Conservation (phyloP, 2,888 invertebrate species). For the Camptogramma bilineatum region DNA sequence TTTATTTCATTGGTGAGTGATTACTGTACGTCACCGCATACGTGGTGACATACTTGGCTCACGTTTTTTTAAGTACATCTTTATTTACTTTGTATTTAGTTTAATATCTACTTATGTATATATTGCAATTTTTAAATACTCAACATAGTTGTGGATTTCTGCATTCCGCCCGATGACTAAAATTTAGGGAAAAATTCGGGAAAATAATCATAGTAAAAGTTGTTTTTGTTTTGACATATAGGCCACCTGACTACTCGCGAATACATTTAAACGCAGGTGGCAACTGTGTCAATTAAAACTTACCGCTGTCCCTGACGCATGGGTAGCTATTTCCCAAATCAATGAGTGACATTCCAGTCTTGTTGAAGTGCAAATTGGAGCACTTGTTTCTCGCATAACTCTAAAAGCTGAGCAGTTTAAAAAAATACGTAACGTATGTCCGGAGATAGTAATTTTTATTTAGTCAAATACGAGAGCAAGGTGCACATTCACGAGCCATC, state of each 20-base stretch:
- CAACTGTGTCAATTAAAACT: slow-evolving; percentile 64
- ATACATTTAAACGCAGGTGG: slow-evolving; percentile 55
- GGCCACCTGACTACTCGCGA: slow-evolving; percentile 66
- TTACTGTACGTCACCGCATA: slow-evolving; percentile 58
- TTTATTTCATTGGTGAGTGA: slow-evolving; percentile 68
- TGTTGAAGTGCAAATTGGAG: slow-evolving; percentile 76
- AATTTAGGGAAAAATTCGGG: slow-evolving; percentile 75
- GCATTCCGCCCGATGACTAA: slow-evolving; percentile 86
- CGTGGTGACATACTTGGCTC: slow-evolving; percentile 69
- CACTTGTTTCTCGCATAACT: slow-evolving; percentile 54
- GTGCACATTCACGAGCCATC: slow-evolving; percentile 79
- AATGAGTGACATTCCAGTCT: slow-evolving; percentile 84
- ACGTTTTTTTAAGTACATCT: slow-evolving; percentile 66
- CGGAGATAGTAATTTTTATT: slow-evolving; percentile 43
- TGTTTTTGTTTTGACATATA: slow-evolving; percentile 66
- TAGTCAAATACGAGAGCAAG: slow-evolving; percentile 52
- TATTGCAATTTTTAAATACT: slow-evolving; percentile 82
- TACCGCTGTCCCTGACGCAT: slow-evolving; percentile 59
- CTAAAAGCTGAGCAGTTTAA: slow-evolving; percentile 39
- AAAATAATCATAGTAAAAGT: slow-evolving; percentile 66
- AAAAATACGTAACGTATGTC: slow-evolving; percentile 20
- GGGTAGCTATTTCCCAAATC: slow-evolving; percentile 75
- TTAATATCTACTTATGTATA: slow-evolving; percentile 82
- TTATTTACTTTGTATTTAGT: slow-evolving; percentile 73
- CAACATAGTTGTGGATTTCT: slow-evolving; percentile 86